These are phyloP conservation scores for Kuschelorhynchus macadamiae DNA, from an alignment of 2,888 invertebrate genomes.

Conservation along the genomic window DNA sequence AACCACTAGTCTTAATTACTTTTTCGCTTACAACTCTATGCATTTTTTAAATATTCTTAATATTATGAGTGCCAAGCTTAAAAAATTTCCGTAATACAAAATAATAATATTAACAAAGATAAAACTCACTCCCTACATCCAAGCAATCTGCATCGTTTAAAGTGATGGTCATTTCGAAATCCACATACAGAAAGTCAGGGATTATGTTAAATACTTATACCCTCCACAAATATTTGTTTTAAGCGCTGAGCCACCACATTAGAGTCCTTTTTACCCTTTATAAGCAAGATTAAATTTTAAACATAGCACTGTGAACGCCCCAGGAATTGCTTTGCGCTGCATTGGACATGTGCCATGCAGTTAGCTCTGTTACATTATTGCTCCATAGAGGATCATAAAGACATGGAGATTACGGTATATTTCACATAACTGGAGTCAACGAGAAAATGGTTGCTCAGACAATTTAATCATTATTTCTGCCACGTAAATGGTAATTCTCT, in stretches of 20 bases:
- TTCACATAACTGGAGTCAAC: slow-evolving; percentile 53
- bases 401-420: slow-evolving; percentile 60
- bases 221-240: slow-evolving; percentile 47
- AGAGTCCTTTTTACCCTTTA: slow-evolving; percentile 49
- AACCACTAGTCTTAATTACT: no score
- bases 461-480: slow-evolving; percentile 61
- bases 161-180: slow-evolving; percentile 41
- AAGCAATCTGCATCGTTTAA: slow-evolving; percentile 20
- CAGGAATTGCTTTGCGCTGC: slow-evolving; percentile 46
- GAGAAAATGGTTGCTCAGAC: slow-evolving; percentile 50
- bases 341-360: slow-evolving; percentile 52
- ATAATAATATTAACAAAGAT: slow-evolving; percentile 45
- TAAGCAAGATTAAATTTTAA: slow-evolving; percentile 53
- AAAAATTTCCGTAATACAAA: no score
- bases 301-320: slow-evolving; percentile 50
- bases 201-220: slow-evolving; percentile 49
- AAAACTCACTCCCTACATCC: slow-evolving; percentile 28
- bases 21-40: no score
- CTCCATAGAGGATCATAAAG: slow-evolving; percentile 61
- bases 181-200: slow-evolving; percentile 43
- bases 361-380: slow-evolving; percentile 60
- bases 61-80: no score
- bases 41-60: no score
- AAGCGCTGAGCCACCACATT: no score
- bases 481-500: slow-evolving; percentile 53